Conservation (phyloP, 2,113 vertebrate species). For the Ochotona curzoniae region DNA sequence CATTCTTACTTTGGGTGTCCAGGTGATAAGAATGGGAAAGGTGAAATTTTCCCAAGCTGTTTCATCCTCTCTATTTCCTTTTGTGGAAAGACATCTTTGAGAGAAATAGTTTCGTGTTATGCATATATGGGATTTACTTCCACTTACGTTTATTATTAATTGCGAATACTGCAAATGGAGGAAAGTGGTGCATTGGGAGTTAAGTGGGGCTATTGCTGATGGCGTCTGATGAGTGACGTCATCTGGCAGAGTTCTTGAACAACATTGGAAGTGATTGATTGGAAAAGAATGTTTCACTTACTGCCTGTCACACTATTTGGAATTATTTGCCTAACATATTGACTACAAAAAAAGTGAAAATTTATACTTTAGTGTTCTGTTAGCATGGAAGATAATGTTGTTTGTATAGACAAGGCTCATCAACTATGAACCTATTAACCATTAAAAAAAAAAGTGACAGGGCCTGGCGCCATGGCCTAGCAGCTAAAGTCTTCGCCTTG, state of each 20-base stretch:
- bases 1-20: background rate
- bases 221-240: background rate
- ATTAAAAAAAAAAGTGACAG: background rate
- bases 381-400: slow-evolving; percentile 21
- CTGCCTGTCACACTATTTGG: slow-evolving; percentile 36
- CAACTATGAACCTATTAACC: slow-evolving; percentile 60
- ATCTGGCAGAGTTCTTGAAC: background rate
- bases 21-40: background rate
- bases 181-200: background rate
- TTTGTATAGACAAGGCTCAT: slow-evolving; percentile 60
- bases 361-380: slow-evolving; percentile 30
- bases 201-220: background rate
- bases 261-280: no score
- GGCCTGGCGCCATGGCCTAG: no score
- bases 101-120: background rate
- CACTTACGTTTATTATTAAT: background rate
- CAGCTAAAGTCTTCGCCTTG: no score
- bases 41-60: background rate
- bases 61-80: slow-evolving; percentile 18
- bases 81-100: background rate
- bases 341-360: background rate
- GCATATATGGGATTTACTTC: background rate
- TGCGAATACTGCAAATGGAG: background rate
- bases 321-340: slow-evolving; percentile 73
- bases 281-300: background rate